Conservation (phyloP, 1,140 invertebrate species). For the Zaprionus tsacasi region DNA sequence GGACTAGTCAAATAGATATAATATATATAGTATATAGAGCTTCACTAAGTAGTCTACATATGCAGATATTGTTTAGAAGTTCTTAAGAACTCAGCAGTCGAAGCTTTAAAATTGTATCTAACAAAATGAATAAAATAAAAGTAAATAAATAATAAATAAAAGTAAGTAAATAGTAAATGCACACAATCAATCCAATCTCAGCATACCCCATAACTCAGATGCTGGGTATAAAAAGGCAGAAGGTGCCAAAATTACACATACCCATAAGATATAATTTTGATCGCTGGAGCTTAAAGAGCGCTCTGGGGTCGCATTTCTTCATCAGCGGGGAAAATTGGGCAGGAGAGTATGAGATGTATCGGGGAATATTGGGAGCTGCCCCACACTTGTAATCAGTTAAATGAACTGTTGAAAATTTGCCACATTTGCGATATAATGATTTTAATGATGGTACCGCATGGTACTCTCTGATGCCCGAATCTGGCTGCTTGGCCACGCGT, state of each 20-base stretch:
- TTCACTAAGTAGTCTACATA: no score
- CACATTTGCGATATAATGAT: conserved; percentile 60
- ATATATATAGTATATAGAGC: no score
- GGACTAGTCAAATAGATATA: no score
- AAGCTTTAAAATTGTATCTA: no score
- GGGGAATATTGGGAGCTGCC: conserved; percentile 10
- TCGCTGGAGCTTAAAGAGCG: conserved; percentile 58
- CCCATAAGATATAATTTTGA: conserved; percentile 58
- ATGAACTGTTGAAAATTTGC: conserved; percentile 81
- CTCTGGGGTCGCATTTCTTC: conserved; percentile 44
- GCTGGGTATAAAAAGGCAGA: conserved; percentile 22
- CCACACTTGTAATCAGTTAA: conserved; percentile 76
- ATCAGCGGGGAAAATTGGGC: conserved; percentile 63
- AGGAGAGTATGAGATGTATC: conserved; percentile 21
- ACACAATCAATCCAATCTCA: no score
- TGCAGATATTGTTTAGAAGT: no score
- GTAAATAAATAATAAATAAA: no score
- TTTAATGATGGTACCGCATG: conserved; percentile 31
- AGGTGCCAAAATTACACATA: conserved; percentile 71
- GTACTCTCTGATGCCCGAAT: not conserved
- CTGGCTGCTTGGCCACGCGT: conserved; percentile 38
- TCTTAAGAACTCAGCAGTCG: no score
- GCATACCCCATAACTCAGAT: not conserved
- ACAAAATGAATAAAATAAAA: no score
- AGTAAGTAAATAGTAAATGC: no score